These are phyloP conservation scores for Guaruba guarouba DNA, from an alignment of 2,113 vertebrate genomes.

Conservation along the genomic window DNA sequence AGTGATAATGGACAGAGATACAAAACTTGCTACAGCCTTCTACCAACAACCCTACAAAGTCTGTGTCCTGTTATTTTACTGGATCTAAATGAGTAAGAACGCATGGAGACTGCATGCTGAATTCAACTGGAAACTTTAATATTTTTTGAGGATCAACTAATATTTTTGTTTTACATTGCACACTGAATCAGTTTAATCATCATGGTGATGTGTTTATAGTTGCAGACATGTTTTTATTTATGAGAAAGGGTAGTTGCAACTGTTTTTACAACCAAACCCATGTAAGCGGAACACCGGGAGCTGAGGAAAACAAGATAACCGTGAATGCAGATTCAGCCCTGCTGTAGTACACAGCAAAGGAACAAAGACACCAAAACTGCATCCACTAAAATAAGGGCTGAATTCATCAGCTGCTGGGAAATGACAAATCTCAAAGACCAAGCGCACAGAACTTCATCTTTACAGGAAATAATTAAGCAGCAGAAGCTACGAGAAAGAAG, in stretches of 20 bases:
- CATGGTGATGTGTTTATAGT: not conserved
- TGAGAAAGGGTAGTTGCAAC: not conserved
- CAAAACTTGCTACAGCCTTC: not conserved
- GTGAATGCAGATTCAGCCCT: not conserved
- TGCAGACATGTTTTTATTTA: not conserved
- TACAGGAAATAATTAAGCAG: not conserved
- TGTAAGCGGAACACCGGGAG: not conserved
- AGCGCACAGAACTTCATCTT: not conserved
- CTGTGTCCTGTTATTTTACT: not conserved
- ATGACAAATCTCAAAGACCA: not conserved
- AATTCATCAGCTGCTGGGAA: not conserved
- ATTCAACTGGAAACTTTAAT: not conserved
- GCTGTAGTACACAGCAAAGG: not conserved
- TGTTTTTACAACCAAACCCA: not conserved
- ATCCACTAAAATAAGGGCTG: not conserved
- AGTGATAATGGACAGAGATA: not conserved
- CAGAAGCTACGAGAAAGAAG: not conserved
- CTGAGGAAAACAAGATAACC: constrained; percentile 19
- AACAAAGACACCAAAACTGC: not conserved
- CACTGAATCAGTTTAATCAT: not conserved
- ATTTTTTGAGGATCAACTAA: not conserved
- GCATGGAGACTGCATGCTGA: not conserved
- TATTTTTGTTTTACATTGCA: not conserved
- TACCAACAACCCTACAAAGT: not conserved
- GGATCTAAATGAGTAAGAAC: not conserved